These are phyloP conservation scores for Dolichallabes microphthalmus DNA, from an alignment of 2,113 vertebrate species.

Conservation along the genomic window DNA sequence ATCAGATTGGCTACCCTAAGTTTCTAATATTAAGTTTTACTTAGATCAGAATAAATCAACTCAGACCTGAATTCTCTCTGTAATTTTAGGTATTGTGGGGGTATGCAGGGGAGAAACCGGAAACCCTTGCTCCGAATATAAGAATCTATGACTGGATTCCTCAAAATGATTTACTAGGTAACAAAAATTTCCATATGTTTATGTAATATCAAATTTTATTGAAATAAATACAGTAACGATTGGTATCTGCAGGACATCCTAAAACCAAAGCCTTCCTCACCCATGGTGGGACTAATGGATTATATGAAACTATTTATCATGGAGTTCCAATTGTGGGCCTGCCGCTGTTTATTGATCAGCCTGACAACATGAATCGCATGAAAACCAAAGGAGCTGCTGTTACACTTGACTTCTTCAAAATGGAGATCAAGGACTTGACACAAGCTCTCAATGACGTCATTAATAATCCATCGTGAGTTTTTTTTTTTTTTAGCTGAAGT, in stretches of 20 bases:
- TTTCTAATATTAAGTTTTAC: no score
- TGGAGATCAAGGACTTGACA: slow-evolving; percentile 67
- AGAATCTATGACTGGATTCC: no score
- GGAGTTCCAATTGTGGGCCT: slow-evolving; percentile 83
- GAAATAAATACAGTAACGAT: no score
- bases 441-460: slow-evolving; percentile 42
- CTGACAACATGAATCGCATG: slow-evolving; percentile 78
- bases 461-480: slow-evolving; percentile 45
- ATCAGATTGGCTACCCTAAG: no score
- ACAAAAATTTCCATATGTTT: no score
- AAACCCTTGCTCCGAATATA: slow-evolving; percentile 78
- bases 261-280: no score
- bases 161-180: no score
- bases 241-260: no score
- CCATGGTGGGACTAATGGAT: no score
- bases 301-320: slow-evolving; percentile 52
- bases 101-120: slow-evolving; percentile 76
- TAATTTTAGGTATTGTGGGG: slow-evolving; percentile 81
- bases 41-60: no score
- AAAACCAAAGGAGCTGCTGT: slow-evolving; percentile 77
- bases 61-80: not conserved
- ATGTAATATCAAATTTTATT: no score
- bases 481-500: no score
- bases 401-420: slow-evolving; percentile 70
- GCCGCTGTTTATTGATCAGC: slow-evolving; percentile 83